A percentile compares a stretch with the other conserved stretches of the same genome.
These are phyloP conservation scores for Eira barbara DNA, from an alignment of 2,113 vertebrate genomes.

Conservation along the genomic window DNA sequence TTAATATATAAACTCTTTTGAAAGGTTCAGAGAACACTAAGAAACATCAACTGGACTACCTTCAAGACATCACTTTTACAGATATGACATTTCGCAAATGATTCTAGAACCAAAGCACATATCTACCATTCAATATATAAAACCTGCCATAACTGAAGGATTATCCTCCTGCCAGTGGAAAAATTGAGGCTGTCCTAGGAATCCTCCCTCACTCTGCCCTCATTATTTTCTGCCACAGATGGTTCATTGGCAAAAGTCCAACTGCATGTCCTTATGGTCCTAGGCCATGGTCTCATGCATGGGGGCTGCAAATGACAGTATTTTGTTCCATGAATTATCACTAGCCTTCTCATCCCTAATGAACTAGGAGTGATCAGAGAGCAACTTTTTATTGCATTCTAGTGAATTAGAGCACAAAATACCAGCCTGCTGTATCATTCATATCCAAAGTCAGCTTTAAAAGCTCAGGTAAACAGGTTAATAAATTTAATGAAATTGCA, in stretches of 20 bases:
- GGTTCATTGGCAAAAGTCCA: not conserved
- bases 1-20: not conserved
- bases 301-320: not conserved
- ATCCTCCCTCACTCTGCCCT: not conserved
- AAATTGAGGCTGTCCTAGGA: not conserved
- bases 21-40: not conserved
- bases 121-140: not conserved
- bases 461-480: constrained; percentile 22
- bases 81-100: not conserved
- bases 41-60: not conserved
- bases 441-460: not conserved
- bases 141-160: not conserved
- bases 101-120: not conserved
- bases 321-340: not conserved
- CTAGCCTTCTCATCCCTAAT: not conserved
- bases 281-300: not conserved
- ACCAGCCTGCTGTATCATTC: not conserved
- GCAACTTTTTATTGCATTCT: not conserved
- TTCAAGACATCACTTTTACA: not conserved
- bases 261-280: not conserved
- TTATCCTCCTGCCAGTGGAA: not conserved
- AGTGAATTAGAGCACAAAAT: not conserved
- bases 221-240: not conserved
- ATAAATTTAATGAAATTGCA: constrained; percentile 41
- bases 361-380: not conserved